Evolutionary conservation across 2,113 vertebrate genomes (phyloP).

Genomic region (Thalassarche chlororhynchos): DNA sequence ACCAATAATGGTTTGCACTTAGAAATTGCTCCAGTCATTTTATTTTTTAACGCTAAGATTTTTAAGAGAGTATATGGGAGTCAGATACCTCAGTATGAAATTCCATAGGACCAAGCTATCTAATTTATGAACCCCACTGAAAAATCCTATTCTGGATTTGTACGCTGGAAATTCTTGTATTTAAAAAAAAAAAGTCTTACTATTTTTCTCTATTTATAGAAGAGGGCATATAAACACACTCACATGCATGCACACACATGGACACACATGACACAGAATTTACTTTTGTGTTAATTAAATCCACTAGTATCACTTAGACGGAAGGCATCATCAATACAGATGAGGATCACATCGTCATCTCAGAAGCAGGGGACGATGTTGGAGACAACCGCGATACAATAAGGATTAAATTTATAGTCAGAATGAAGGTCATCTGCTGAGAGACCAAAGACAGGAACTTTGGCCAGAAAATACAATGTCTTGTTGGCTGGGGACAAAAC

Average conservation of each 20-base stretch:
- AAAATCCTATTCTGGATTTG: background rate
- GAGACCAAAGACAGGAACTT: background rate
- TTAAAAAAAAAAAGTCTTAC: background rate
- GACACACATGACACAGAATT: background rate
- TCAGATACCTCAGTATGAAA: background rate
- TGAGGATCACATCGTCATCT: background rate
- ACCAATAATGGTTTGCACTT: background rate
- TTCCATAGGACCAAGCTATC: background rate
- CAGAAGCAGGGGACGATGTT: background rate
- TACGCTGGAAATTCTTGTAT: background rate
- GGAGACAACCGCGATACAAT: background rate
- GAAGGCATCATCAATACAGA: background rate
- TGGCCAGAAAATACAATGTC: background rate
- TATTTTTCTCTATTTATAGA: background rate
- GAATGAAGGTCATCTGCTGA: background rate
- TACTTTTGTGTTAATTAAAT: background rate
- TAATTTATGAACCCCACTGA: background rate
- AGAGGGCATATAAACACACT: accelerated
- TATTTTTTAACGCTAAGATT: background rate
- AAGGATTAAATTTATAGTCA: background rate
- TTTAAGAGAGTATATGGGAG: background rate
- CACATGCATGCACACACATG: accelerated
- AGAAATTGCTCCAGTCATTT: background rate
- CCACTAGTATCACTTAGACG: background rate
- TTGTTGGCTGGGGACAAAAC: background rate